phyloP scores from a whole-genome alignment of 2,797 vertebrate genomes.

The Erithacus rubecula region DNA sequence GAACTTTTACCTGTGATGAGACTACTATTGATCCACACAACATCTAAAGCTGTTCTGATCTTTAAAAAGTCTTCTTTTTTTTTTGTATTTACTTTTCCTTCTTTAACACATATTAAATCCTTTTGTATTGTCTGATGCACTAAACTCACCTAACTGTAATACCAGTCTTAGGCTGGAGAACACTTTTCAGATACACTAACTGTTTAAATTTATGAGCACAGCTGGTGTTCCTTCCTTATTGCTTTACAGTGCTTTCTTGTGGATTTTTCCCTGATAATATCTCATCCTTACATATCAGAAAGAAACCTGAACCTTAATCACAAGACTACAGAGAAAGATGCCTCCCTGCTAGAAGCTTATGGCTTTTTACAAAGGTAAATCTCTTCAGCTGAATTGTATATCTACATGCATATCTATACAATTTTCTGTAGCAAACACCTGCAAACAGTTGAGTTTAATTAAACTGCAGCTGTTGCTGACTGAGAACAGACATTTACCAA shows the following conservation, averaged over 20 bases:
- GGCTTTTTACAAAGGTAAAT: slow-evolving; percentile 2
- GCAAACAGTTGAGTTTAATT: slow-evolving; percentile 49
- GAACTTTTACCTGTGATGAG: slow-evolving; percentile 48
- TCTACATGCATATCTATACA: background rate
- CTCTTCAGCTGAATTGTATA: background rate
- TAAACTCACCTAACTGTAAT: slow-evolving; percentile 11
- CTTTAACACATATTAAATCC: slow-evolving; percentile 21
- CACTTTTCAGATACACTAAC: slow-evolving; percentile 13
- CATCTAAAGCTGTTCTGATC: slow-evolving; percentile 31
- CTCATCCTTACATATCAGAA: slow-evolving; percentile 8
- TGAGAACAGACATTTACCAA: slow-evolving; percentile 23
- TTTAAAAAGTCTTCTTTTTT: background rate
- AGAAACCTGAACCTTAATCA: background rate
- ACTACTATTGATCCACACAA: slow-evolving; percentile 37
- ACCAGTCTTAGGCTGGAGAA: background rate
- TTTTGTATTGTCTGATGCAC: slow-evolving; percentile 7
- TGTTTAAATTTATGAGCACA: slow-evolving; percentile 31
- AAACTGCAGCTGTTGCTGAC: slow-evolving; percentile 54
- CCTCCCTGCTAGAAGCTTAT: background rate
- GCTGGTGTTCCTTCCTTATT: background rate
- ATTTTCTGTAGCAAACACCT: slow-evolving; percentile 32
- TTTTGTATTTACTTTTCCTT: slow-evolving; percentile 22
- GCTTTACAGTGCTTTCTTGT: slow-evolving; percentile 4
- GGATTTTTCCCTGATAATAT: slow-evolving; percentile 36
- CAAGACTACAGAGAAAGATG: background rate